A percentile compares a stretch with the other conserved stretches of the same genome.
These are phyloP conservation scores for Saimiri boliviensis DNA, from an alignment of 2,113 vertebrate genomes.

Conservation along the genomic window DNA sequence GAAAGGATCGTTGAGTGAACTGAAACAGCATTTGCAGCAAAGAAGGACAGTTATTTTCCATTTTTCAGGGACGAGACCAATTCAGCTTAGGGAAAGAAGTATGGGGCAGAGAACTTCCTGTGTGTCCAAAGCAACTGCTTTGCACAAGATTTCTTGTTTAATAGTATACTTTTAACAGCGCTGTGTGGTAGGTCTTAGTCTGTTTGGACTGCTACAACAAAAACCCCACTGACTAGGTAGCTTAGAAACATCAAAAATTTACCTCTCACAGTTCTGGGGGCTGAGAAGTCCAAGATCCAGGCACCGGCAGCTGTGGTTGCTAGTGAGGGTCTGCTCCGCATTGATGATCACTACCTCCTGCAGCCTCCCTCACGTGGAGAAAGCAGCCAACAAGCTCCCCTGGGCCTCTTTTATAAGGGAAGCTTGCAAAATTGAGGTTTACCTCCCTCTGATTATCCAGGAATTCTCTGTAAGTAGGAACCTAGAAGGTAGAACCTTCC, in stretches of 20 bases:
- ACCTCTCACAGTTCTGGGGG: neutral
- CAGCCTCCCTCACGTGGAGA: fast-evolving
- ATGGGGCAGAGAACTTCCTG: fast-evolving
- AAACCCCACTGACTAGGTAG: neutral
- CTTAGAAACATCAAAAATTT: neutral
- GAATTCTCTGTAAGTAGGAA: neutral
- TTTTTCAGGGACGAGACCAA: neutral
- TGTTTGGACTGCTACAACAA: neutral
- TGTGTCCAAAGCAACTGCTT: neutral
- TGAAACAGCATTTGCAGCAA: neutral
- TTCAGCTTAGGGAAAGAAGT: neutral
- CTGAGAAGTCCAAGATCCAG: neutral
- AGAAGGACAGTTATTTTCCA: neutral
- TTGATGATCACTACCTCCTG: fast-evolving
- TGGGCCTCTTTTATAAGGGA: neutral
- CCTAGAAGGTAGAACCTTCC: neutral
- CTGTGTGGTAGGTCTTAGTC: neutral
- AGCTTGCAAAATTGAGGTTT: neutral
- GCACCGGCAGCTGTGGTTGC: neutral
- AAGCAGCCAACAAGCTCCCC: neutral
- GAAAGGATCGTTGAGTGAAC: neutral
- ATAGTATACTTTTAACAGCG: neutral
- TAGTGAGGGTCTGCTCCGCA: neutral
- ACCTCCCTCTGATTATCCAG: neutral
- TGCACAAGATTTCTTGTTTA: no score